Evolutionary conservation across 2,888 invertebrate genomes (phyloP).

Genomic region (Drosophila paranaensis): DNA sequence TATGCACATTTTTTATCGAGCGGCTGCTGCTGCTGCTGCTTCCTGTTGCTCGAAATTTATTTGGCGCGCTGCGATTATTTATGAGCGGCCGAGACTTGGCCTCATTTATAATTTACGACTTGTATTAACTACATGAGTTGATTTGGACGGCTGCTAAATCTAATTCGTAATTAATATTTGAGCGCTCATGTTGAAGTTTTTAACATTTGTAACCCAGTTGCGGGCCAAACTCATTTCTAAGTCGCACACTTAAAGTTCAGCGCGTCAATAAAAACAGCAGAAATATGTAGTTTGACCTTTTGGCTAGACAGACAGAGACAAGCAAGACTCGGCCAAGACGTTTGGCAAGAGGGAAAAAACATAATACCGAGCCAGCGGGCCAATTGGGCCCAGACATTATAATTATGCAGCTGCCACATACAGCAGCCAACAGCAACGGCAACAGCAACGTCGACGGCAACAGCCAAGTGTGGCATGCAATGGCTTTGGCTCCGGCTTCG

Average conservation of each 20-base stretch:
- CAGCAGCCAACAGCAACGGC: slow-evolving; percentile 29
- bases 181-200: neutral
- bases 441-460: slow-evolving; percentile 19
- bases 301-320: slow-evolving; percentile 59
- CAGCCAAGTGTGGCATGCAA: slow-evolving; percentile 62
- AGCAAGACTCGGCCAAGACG: slow-evolving; percentile 31
- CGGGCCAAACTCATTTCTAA: slow-evolving; percentile 49
- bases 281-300: slow-evolving; percentile 79
- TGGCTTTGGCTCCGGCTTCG: slow-evolving; percentile 42
- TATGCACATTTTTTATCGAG: slow-evolving; percentile 21
- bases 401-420: slow-evolving; percentile 79
- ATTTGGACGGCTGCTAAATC: slow-evolving; percentile 14
- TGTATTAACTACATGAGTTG: slow-evolving; percentile 1
- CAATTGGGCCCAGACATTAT: slow-evolving; percentile 73
- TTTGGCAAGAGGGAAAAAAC: slow-evolving; percentile 11
- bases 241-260: slow-evolving; percentile 70
- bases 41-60: slow-evolving; percentile 10
- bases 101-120: slow-evolving; percentile 21
- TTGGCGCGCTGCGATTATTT: too few species aligned
- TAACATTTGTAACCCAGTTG: slow-evolving; percentile 33
- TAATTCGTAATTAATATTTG: slow-evolving; percentile 6
- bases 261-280: slow-evolving; percentile 60
- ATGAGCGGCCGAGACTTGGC: neutral
- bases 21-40: neutral
- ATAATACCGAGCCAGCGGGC: slow-evolving; percentile 57